phyloP scores from a whole-genome alignment of 2,888 invertebrate genomes.

The Chymomyza caudatula region DNA sequence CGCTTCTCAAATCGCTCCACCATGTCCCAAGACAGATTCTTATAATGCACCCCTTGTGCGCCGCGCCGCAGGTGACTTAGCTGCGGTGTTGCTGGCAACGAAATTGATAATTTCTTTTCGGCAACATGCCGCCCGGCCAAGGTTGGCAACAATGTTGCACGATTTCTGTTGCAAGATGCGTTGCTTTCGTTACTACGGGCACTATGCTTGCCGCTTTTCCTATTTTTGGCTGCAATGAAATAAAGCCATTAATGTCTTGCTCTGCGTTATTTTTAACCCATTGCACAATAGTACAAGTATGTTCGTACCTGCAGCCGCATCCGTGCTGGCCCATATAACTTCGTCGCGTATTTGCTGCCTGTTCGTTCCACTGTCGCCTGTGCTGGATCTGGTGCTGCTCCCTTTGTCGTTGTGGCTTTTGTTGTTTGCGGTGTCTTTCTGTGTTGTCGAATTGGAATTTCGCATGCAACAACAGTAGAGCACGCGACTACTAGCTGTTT shows the following conservation, averaged over 20 bases:
- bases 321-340: conserved; percentile 49
- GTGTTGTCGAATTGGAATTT: conserved; percentile 28
- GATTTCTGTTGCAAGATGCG: neutral
- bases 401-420: neutral
- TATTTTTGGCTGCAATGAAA: conserved; percentile 32
- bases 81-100: conserved; percentile 63
- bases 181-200: neutral
- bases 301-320: conserved; percentile 32
- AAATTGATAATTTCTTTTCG: conserved; percentile 47
- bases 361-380: neutral
- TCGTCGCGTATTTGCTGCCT: conserved; percentile 42
- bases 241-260: conserved; percentile 10
- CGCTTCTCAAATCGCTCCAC: conserved; percentile 13
- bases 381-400: neutral
- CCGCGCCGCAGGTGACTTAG: conserved; percentile 53
- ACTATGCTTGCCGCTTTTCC: conserved; percentile 24
- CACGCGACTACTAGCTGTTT: conserved; percentile 15
- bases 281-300: neutral
- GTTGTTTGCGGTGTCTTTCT: conserved; percentile 15
- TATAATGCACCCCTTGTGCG: conserved; percentile 48
- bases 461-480: conserved; percentile 54
- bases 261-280: neutral
- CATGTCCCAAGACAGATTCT: conserved; percentile 47
- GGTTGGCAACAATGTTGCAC: conserved; percentile 12
- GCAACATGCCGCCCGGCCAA: neutral